Base-by-base conservation (phyloP, 2,888 invertebrate genomes). In the Spilarctia lutea region DNA sequence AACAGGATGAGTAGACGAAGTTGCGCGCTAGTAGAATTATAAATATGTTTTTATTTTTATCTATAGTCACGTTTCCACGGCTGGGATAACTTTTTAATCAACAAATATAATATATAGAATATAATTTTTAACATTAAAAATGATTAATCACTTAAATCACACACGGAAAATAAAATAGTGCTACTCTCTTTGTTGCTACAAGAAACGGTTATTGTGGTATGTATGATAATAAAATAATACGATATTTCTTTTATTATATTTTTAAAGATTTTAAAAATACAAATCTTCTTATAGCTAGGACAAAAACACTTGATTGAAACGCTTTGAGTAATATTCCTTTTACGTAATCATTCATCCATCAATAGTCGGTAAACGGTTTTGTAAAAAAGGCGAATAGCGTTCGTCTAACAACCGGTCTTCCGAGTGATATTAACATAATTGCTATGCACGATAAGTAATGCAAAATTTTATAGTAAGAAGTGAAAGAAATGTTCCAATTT, bases 71-170 rank as follows among this genome's bases (percentile, higher is more conserved):
- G 24, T 33, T 82, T 79, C 74, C 52, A 71, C 65, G 72, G 66
- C n/a, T 67, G 73, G 74, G 33, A 71, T 71, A 68, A 78, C 69
- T 73, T 75, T 80, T 80, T 80, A 75, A 77, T 76, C 71, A 30
- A 27, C 39, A 66, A 72, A n/a, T n/a, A n/a, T n/a, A n/a, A n/a
- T n/a, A n/a, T n/a, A n/a, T n/a, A n/a, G 78, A 71, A 68, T 65
- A 73, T 70, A 69, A 74, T 78, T 78, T 75, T 76, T 71, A 67
- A 75, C 68, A 77, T 79, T 56, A 48, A 52, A 73, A 42, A 68
- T 78, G 45, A 71, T 75, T 70, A 76, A 83, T 68, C 33, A 48
- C 7, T 13, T 33, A 60, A 42, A 48, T 68, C 65, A 30, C 18
- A 68, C 65, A 66, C 45, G 35, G 16, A 79, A 71, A 67, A 69